Conservation (phyloP, 1,140 invertebrate genomes). For the Coptotermes formosanus region DNA sequence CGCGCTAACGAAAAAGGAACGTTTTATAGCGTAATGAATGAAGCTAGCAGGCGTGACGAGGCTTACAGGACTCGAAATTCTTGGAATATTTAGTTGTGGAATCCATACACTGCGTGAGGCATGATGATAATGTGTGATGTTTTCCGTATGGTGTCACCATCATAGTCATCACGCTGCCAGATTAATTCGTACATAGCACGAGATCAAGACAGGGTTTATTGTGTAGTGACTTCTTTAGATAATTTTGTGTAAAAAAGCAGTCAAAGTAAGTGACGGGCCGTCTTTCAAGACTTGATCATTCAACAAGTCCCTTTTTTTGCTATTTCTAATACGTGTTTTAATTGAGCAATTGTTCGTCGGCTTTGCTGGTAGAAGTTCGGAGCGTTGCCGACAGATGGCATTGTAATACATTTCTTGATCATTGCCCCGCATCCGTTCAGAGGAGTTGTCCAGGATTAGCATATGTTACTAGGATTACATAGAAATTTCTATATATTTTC, state of each 20-base stretch:
- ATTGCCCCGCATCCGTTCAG: too few relatives aligned
- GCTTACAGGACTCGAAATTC: not conserved
- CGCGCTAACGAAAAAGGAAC: too few relatives aligned
- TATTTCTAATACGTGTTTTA: not conserved
- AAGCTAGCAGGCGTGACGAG: not conserved
- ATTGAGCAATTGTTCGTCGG: not conserved
- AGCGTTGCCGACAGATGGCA: not conserved
- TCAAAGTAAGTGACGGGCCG: not conserved
- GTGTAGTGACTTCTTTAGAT: not conserved
- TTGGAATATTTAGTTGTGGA: not conserved
- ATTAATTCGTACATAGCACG: not conserved
- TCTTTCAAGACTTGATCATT: not conserved
- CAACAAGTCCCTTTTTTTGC: not conserved
- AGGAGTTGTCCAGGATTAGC: too few relatives aligned
- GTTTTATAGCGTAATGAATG: not conserved
- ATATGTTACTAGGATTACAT: too few relatives aligned
- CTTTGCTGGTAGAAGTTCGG: not conserved
- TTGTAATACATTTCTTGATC: not conserved
- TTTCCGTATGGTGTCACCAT: not conserved
- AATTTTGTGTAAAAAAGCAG: not conserved
- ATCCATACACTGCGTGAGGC: not conserved
- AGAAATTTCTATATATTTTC: too few relatives aligned
- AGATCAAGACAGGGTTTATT: not conserved
- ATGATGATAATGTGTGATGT: not conserved
- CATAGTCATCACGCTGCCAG: not conserved